Evolutionary conservation across 2,888 invertebrate genomes (phyloP).

Genomic region (Epicampocera succincta): DNA sequence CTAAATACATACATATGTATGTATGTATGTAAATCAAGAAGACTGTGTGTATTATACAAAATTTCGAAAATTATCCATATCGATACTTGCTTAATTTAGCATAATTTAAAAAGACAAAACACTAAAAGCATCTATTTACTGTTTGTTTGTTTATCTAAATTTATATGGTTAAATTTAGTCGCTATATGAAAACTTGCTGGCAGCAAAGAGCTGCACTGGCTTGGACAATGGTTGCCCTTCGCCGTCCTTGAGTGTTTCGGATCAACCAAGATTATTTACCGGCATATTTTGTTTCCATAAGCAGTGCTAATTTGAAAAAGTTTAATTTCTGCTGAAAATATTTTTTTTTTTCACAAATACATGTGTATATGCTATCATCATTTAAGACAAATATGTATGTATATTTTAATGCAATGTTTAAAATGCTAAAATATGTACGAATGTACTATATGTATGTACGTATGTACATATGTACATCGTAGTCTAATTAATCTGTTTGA

Average conservation of each 20-base stretch:
- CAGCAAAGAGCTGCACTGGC: background rate
- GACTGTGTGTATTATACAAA: conserved; percentile 49
- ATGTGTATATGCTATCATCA: conserved; percentile 23
- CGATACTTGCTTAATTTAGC: conserved; percentile 16
- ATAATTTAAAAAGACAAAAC: conserved; percentile 5
- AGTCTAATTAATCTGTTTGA: conserved; percentile 53
- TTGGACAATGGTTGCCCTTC: background rate
- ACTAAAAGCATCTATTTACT: background rate
- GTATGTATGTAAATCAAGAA: conserved; percentile 19
- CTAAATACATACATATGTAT: too few relatives aligned
- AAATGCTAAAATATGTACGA: conserved; percentile 6
- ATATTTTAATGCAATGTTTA: conserved; percentile 2
- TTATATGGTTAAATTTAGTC: too few relatives aligned
- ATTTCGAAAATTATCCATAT: conserved; percentile 26
- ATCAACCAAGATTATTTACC: too few relatives aligned
- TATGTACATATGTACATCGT: conserved; percentile 15
- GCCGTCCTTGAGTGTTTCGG: background rate
- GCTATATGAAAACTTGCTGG: background rate
- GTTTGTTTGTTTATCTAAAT: too few relatives aligned
- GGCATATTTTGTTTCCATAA: background rate
- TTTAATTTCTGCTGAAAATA: background rate
- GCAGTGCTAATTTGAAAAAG: conserved; percentile 21
- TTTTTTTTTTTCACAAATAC: background rate
- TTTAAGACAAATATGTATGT: conserved; percentile 22
- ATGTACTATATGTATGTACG: conserved; percentile 4